These are phyloP conservation scores for Melanchra persicariae DNA, from an alignment of 2,888 invertebrate species.

Conservation along the genomic window DNA sequence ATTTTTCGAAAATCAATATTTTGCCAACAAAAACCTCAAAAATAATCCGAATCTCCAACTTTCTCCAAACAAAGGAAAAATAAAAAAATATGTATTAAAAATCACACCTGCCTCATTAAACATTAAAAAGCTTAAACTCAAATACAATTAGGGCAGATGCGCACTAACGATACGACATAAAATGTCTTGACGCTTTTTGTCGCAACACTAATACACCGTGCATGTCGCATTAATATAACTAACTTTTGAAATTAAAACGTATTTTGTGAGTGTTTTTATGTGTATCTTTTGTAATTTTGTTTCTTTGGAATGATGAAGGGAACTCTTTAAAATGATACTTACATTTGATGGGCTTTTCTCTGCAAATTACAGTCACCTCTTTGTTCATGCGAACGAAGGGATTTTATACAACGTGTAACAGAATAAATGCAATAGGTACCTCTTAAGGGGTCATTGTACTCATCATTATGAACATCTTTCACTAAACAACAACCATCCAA, in stretches of 20 bases:
- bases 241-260: constrained; percentile 25
- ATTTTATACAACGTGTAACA: too few relatives aligned
- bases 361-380: too few relatives aligned
- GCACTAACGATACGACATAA: constrained; percentile 39
- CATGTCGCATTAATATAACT: constrained; percentile 11
- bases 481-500: too few relatives aligned
- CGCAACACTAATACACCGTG: constrained; percentile 31
- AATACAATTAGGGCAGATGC: constrained; percentile 64
- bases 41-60: neutral
- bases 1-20: neutral
- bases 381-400: too few relatives aligned
- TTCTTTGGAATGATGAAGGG: too few relatives aligned
- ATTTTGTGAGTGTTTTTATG: neutral
- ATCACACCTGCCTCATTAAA: constrained; percentile 64
- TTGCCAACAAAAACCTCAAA: neutral
- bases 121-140: constrained; percentile 44
- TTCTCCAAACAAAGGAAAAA: constrained; percentile 37
- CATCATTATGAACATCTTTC: too few relatives aligned
- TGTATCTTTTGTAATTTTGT: neutral
- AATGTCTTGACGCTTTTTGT: constrained; percentile 58
- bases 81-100: constrained; percentile 36
- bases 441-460: too few relatives aligned
- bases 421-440: too few relatives aligned
- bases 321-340: too few relatives aligned
- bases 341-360: too few relatives aligned